Conservation (phyloP, 2,113 vertebrate species). For the Pseudorhombus dupliciocellatus region DNA sequence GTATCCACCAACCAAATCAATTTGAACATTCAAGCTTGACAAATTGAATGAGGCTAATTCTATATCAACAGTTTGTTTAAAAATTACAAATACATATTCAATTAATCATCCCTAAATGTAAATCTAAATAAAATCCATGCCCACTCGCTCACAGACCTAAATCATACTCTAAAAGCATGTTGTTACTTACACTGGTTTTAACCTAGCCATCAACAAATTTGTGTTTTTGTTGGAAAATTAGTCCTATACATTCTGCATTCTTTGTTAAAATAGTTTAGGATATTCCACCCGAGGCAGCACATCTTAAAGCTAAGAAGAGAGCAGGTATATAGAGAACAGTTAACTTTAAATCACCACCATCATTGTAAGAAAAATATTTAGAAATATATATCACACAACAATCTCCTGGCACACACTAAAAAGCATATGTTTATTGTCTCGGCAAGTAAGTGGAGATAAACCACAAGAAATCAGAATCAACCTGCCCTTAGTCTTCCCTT, state of each 20-base stretch:
- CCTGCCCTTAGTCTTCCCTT: not conserved
- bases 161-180: slow-evolving; percentile 6
- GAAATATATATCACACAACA: slow-evolving; percentile 4
- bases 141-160: not conserved
- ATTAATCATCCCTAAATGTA: no score
- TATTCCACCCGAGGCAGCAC: slow-evolving; percentile 6
- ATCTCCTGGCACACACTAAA: slow-evolving; percentile 4
- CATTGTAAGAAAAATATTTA: slow-evolving; percentile 23
- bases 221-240: not conserved
- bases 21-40: not conserved
- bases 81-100: not conserved
- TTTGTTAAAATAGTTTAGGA: slow-evolving; percentile 4
- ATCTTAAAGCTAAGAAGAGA: slow-evolving; percentile 26
- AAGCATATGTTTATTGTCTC: not conserved
- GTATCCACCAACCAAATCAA: not conserved
- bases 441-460: not conserved
- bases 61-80: not conserved
- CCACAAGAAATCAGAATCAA: not conserved
- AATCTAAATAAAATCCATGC: no score
- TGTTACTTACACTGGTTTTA: not conserved
- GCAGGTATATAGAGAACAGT: slow-evolving; percentile 8
- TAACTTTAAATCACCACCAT: slow-evolving; percentile 16
- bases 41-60: not conserved
- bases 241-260: not conserved
- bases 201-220: not conserved